Base-by-base conservation (phyloP, 2,113 vertebrate species). In the Herpailurus yagouaroundi region DNA sequence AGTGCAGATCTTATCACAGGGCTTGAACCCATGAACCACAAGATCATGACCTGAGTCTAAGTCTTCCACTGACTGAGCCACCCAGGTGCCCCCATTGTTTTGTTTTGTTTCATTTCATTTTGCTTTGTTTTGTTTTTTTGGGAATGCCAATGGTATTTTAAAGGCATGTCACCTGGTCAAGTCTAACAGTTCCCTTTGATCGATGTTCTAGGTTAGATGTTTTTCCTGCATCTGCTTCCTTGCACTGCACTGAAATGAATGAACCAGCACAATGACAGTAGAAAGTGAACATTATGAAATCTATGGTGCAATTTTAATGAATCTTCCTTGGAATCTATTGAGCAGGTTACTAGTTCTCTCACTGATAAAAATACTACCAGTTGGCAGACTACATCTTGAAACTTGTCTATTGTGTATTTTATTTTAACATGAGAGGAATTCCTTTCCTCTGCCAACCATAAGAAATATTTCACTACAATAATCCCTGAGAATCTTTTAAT, bases 111-210 rank as follows among this genome's bases (percentile, higher is more conserved):
- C 19, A 18, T 19, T 57, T 57, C 19, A 18, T 55, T 55, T 55
- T 55, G 52, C 15, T 55, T 16, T 55, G 52, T 55, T 55, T 55
- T 55, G 52, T 55, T 55, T 50, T 55, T 52, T 5, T 15, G 16
- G 52, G 52, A 52, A 95, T 79, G 4, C 64, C 96, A 55, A 66
- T 63, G 31, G n/a, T 60, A 93, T 76, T 98, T 95, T 96, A 81
- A 94, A 96, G 76, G 82, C 48, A 95, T 85, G 60, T 52, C 41
- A 1, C 2, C 3, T 76, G n/a, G 31, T 86, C 6, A 8, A 31
- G 71, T 76, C 87, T 92, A 68, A 41, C 11, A 86, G 80, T 18
- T 91, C 68, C n/a, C 19, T 33, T 86, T 15, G 0, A 36, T 92
- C 29, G 19, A 13, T 63, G 3, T 82, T 97, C 9, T 93, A 52